These are phyloP conservation scores for Rotaria sp. DNA, from an alignment of 2,888 invertebrate genomes.

Conservation along the genomic window DNA sequence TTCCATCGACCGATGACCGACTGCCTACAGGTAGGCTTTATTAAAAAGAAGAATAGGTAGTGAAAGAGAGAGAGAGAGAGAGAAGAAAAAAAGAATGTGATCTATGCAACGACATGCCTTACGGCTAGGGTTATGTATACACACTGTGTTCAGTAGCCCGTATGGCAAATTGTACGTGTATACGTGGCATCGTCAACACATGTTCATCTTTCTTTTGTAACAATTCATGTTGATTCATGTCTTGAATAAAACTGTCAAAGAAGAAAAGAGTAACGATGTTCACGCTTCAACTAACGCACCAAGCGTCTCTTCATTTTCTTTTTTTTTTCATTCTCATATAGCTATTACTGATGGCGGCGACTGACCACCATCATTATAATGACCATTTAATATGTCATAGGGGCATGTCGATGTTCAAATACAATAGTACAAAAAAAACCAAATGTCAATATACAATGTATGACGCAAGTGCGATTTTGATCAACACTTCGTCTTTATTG, in stretches of 20 bases:
- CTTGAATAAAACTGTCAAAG: background rate
- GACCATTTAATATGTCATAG: background rate
- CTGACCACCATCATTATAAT: background rate
- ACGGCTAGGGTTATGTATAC: background rate
- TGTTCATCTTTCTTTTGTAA: background rate
- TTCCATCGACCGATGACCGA: background rate
- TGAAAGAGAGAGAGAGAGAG: background rate
- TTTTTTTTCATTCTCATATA: background rate
- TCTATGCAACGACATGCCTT: slow-evolving; percentile 6
- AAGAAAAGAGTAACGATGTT: background rate
- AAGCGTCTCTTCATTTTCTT: background rate
- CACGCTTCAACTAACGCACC: background rate
- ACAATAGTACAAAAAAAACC: background rate
- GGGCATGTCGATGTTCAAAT: background rate
- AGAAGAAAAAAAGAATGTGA: background rate
- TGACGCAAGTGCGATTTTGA: background rate
- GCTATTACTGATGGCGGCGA: background rate
- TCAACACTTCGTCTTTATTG: background rate
- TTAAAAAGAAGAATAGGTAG: background rate
- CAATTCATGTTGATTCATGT: background rate
- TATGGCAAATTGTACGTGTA: background rate
- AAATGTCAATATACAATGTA: background rate
- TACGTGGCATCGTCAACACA: background rate
- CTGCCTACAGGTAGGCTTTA: background rate
- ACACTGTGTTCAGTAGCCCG: background rate